These are phyloP conservation scores for Acrocephalus scirpaceus DNA, from an alignment of 2,797 vertebrate genomes.

Conservation along the genomic window DNA sequence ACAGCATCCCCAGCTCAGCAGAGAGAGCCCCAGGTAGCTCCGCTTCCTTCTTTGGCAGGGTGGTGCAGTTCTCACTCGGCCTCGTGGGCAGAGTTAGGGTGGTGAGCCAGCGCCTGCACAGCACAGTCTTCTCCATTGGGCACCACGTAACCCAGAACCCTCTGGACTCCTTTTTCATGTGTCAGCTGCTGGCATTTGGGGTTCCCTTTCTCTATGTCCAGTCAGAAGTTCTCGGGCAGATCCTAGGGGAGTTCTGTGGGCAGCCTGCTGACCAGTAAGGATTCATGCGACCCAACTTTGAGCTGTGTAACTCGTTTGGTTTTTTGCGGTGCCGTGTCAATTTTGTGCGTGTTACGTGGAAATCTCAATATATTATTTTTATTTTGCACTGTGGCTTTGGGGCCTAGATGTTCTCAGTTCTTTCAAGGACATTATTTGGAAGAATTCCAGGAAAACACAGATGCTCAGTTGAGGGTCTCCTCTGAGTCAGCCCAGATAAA, in stretches of 20 bases:
- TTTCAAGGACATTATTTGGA: not conserved
- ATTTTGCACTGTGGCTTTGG: constrained; percentile 28
- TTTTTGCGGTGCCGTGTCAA: not conserved
- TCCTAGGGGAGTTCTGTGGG: constrained; percentile 78
- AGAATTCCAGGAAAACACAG: constrained; percentile 43
- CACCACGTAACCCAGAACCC: constrained; percentile 89
- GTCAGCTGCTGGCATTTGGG: constrained; percentile 81
- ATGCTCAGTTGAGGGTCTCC: not conserved
- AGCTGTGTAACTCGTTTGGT: not conserved
- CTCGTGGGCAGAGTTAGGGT: constrained; percentile 80
- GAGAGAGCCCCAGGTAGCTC: constrained; percentile 95
- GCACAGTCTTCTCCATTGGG: constrained; percentile 85
- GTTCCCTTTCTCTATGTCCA: constrained; percentile 84
- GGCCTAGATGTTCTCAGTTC: not conserved
- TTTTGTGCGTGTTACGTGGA: not conserved
- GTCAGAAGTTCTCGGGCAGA: constrained; percentile 81
- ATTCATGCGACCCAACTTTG: not conserved
- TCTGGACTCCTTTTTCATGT: constrained; percentile 92
- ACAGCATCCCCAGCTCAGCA: constrained; percentile 67
- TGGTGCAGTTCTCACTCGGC: constrained; percentile 77
- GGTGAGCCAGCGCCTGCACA: constrained; percentile 79
- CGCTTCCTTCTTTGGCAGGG: constrained; percentile 86
- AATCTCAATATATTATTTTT: constrained; percentile 17
- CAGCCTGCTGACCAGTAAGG: constrained; percentile 63
- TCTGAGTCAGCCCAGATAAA: not conserved